A percentile compares a stretch with the other conserved stretches of the same genome.
Evolutionary conservation across 2,113 vertebrate genomes (phyloP).

Genomic region (Corythornis vintsioides): DNA sequence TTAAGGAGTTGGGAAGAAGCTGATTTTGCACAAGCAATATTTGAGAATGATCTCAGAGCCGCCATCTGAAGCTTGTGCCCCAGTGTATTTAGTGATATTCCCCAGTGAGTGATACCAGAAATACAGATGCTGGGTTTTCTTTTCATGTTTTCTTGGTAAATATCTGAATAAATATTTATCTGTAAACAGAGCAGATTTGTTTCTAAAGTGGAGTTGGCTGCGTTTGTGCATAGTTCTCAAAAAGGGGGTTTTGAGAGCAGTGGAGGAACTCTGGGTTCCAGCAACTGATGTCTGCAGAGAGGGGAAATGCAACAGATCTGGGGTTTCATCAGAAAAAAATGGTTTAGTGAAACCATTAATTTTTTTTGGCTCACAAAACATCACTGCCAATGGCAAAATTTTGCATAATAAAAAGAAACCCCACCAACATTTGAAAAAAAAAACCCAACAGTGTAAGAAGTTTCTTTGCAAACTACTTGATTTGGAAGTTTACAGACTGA

Average conservation of each 20-base stretch:
- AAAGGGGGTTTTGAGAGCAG: not conserved
- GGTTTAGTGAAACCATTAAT: not conserved
- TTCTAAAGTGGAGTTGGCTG: not conserved
- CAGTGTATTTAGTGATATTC: not conserved
- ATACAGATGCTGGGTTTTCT: conserved; percentile 16
- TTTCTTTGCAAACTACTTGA: not conserved
- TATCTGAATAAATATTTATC: conserved; percentile 50
- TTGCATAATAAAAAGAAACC: not conserved
- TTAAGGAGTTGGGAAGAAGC: not conserved
- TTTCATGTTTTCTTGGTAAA: conserved; percentile 44
- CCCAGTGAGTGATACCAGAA: not conserved
- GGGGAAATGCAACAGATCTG: not conserved
- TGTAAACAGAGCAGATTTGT: conserved; percentile 31
- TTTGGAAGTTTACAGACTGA: not conserved
- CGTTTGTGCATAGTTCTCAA: not conserved
- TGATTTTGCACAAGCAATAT: not conserved
- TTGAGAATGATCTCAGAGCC: not conserved
- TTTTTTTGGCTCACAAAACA: not conserved
- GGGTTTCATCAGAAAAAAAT: not conserved
- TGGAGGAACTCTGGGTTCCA: not conserved
- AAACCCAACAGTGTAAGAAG: accelerated
- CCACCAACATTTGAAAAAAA: not conserved
- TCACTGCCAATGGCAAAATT: not conserved
- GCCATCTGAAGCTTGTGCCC: not conserved
- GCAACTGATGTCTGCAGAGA: not conserved